These are phyloP conservation scores for Melanotaenia duboulayi DNA, from an alignment of 2,113 vertebrate genomes.

Conservation along the genomic window DNA sequence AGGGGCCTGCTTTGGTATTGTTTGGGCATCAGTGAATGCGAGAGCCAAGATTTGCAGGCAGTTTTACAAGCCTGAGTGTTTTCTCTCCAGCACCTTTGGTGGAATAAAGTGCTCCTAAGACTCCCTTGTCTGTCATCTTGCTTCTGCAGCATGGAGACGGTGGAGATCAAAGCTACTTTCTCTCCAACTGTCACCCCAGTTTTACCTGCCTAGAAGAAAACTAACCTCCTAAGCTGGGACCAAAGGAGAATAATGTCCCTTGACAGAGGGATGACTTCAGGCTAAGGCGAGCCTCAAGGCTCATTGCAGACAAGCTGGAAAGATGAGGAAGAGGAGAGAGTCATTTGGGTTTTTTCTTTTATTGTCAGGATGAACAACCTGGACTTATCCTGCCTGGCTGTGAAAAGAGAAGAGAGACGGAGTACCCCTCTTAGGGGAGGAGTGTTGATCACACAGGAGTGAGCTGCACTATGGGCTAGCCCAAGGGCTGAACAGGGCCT, in stretches of 20 bases:
- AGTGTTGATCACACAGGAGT: conserved; percentile 60
- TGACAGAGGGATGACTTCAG: conserved; percentile 70
- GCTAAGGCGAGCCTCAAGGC: conserved; percentile 73
- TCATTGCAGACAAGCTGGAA: conserved; percentile 71
- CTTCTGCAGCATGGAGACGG: conserved; percentile 64
- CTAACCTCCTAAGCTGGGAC: conserved; percentile 73
- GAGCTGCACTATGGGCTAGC: conserved; percentile 48
- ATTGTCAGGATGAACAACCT: conserved; percentile 67
- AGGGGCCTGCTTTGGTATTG: conserved; percentile 66
- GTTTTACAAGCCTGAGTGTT: conserved; percentile 72
- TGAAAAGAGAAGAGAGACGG: conserved; percentile 34
- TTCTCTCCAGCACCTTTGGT: conserved; percentile 72
- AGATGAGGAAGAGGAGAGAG: conserved; percentile 64
- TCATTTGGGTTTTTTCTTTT: conserved; percentile 75
- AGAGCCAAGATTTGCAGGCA: conserved; percentile 70
- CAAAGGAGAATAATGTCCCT: conserved; percentile 78
- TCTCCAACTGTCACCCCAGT: conserved; percentile 70
- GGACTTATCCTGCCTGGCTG: conserved; percentile 49
- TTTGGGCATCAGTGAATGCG: conserved; percentile 68
- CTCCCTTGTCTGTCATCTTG: conserved; percentile 74
- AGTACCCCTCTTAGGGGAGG: conserved; percentile 13
- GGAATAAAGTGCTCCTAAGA: conserved; percentile 78
- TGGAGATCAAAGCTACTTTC: conserved; percentile 78
- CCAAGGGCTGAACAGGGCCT: conserved; percentile 47
- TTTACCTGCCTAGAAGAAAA: conserved; percentile 74